phyloP scores from a whole-genome alignment of 2,797 vertebrate genomes.

The Tadarida brasiliensis region DNA sequence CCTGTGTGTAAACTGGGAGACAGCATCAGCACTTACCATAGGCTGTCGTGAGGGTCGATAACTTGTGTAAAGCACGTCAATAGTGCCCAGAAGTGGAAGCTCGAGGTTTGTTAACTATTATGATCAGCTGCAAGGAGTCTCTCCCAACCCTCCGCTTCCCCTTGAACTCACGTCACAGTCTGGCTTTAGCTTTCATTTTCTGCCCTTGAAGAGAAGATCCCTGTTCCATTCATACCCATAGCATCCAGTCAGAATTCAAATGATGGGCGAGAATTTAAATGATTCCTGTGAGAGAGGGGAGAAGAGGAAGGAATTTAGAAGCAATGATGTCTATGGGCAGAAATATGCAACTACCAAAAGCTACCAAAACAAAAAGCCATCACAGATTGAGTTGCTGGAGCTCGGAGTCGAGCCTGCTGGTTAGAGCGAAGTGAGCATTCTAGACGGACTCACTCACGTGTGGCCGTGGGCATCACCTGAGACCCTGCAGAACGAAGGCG shows the following conservation, averaged over 20 bases:
- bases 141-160: not conserved
- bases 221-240: not conserved
- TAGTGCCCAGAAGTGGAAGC: not conserved
- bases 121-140: not conserved
- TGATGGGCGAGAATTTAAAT: not conserved
- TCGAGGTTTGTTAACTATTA: not conserved
- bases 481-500: fast-evolving
- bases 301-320: not conserved
- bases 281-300: not conserved
- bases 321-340: not conserved
- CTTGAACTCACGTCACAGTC: not conserved
- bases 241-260: not conserved
- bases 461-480: not conserved
- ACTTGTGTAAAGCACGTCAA: not conserved
- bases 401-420: not conserved
- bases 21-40: not conserved
- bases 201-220: not conserved
- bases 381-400: not conserved
- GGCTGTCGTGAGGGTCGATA: not conserved
- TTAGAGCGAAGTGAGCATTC: not conserved
- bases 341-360: not conserved
- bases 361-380: not conserved
- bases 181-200: conserved; percentile 3
- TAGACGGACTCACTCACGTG: not conserved
- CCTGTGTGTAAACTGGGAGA: not conserved